phyloP scores from a whole-genome alignment of 2,888 invertebrate genomes.

The Endomychus coccineus region DNA sequence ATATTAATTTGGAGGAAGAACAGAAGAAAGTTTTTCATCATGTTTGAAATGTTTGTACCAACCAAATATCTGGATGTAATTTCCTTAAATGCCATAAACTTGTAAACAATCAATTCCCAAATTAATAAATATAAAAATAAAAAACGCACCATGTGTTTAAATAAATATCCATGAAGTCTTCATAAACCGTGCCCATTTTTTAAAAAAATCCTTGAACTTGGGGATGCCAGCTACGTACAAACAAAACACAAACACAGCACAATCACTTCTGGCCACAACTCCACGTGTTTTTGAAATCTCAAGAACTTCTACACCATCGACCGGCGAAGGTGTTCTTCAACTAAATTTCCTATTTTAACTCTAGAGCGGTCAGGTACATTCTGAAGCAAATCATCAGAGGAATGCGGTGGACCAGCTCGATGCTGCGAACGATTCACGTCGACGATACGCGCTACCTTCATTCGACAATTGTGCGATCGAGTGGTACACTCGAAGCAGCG shows the following conservation, averaged over 20 bases:
- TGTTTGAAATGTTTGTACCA: too few relatives aligned
- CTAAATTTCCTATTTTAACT: slow-evolving; percentile 41
- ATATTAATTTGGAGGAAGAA: too few relatives aligned
- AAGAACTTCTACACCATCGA: slow-evolving; percentile 20
- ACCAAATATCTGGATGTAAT: too few relatives aligned
- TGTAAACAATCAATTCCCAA: too few relatives aligned
- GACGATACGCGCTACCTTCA: slow-evolving; percentile 3
- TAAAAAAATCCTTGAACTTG: slow-evolving; percentile 7
- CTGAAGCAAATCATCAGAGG: slow-evolving; percentile 42
- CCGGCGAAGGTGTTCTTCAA: slow-evolving; percentile 40
- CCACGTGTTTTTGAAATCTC: slow-evolving; percentile 34
- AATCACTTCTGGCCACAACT: slow-evolving; percentile 28
- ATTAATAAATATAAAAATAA: too few relatives aligned
- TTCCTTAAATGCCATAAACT: too few relatives aligned
- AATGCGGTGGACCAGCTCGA: slow-evolving; percentile 38
- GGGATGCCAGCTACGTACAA: slow-evolving; percentile 18
- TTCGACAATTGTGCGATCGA: slow-evolving; percentile 23
- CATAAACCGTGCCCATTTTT: slow-evolving; percentile 24
- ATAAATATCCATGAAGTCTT: slow-evolving; percentile 31
- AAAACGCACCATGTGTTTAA: slow-evolving; percentile 37
- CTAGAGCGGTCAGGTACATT: slow-evolving; percentile 44
- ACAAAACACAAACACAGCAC: slow-evolving; percentile 27
- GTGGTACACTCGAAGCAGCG: slow-evolving; percentile 33
- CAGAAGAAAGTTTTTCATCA: too few relatives aligned
- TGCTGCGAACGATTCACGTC: slow-evolving; percentile 8